Percentiles rank a stretch among this genome's conserved stretches.
Conservation (phyloP, 2,888 invertebrate genomes). For the Drosophila koepferae region DNA sequence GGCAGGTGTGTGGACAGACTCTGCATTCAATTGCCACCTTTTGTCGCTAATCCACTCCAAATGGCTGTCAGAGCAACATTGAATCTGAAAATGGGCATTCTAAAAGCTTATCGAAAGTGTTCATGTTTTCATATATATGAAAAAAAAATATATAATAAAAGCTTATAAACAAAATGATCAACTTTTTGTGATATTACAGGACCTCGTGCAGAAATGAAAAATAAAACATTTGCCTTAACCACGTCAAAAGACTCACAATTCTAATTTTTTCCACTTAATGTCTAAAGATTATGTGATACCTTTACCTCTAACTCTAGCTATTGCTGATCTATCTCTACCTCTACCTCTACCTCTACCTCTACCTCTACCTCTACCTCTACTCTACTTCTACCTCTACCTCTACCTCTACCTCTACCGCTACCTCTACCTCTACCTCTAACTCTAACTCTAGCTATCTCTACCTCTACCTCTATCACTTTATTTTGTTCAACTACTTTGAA, state of each 20-base stretch:
- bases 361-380: no score
- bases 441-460: no score
- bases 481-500: background rate
- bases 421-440: no score
- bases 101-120: background rate
- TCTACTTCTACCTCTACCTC: no score
- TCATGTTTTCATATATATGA: background rate
- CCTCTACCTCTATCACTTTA: no score
- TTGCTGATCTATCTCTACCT: background rate
- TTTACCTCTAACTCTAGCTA: background rate
- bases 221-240: background rate
- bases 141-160: background rate
- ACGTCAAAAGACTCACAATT: background rate
- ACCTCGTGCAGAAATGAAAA: background rate
- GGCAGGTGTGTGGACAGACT: constrained; percentile 8
- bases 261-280: background rate
- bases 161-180: background rate
- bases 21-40: constrained; percentile 51
- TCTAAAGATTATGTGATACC: background rate
- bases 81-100: background rate
- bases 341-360: no score
- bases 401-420: no score
- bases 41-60: constrained; percentile 22
- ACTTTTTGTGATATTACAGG: background rate
- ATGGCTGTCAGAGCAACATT: constrained; percentile 6